Base-by-base conservation (phyloP, 2,888 invertebrate genomes). In the Drosophila picticornis region DNA sequence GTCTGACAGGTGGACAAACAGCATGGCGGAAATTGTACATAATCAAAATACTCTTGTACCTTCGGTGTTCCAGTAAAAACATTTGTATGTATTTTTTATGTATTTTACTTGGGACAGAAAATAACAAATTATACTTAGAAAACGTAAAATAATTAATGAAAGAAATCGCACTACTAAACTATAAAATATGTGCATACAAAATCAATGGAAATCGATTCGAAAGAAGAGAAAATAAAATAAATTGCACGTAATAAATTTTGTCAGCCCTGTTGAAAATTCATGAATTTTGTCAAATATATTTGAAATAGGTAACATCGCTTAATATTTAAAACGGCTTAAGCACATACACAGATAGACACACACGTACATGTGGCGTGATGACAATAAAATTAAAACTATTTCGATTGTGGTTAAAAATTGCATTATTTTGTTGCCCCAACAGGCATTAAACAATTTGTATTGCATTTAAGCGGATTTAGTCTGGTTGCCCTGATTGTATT, bases 371-470 rank as follows among this genome's bases (percentile, higher is more conserved):
- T 32, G 64, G 29, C 13, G 9, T n/a, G 16, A 27, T 38, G 68
- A 63, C 66, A 72, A 73, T 81, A 59, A 80, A 77, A 83, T 76
- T 77, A 75, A 86, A 83, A 73, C 70, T 60, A 68, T 78, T 88
- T 84, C 55, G 56, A 51, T 60, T 81, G 81, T 53, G 80, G 81
- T 81, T 74, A 40, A 71, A 76, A 77, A 88, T 81, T 66, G 73
- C 71, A 74, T 84, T 48, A 22, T 27, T 53, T 7, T 36, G 36
- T 32, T 56, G 36, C 40, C 22, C 11, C 59, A 68, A 58, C 72
- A 74, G 63, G 71, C 77, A 79, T 87, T 74, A 77, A 83, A 83
- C 77, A 61, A 43, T 22, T 38, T 46, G 71, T 63, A 50, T 75
- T 60, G 66, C 70, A 66, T 63, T 82, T 75, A 79, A 77, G 64